phyloP scores from a whole-genome alignment of 2,888 invertebrate genomes.

The Diploptera punctata region DNA sequence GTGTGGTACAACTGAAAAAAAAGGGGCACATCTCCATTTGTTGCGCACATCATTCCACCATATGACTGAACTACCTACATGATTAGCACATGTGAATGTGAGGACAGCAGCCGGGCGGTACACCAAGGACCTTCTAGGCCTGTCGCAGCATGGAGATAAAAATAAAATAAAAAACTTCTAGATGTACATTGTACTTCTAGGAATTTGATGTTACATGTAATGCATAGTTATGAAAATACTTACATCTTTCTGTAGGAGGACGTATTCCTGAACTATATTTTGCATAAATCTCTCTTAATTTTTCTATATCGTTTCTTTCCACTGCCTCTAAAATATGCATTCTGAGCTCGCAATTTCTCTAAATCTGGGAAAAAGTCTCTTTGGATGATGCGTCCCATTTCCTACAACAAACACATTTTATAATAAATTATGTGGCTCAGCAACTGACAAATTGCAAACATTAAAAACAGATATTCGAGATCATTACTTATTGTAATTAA shows the following conservation, averaged over 20 bases:
- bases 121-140: no score
- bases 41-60: no score
- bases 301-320: constrained; percentile 86
- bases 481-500: constrained; percentile 9
- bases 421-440: neutral
- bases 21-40: no score
- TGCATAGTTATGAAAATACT: no score
- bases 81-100: no score
- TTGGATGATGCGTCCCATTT: constrained; percentile 94
- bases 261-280: constrained; percentile 78
- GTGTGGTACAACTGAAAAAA: no score
- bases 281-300: constrained; percentile 83
- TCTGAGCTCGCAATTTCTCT: constrained; percentile 89
- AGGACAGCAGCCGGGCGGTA: no score
- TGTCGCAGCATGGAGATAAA: no score
- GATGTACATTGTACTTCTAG: no score
- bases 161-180: no score
- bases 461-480: neutral
- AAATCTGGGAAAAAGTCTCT: constrained; percentile 97
- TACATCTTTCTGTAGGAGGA: constrained; percentile 68
- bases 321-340: constrained; percentile 92
- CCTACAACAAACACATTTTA: constrained; percentile 55
- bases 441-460: neutral
- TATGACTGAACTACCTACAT: no score
- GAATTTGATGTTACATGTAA: no score